Conservation (phyloP, 2,113 vertebrate genomes). For the Canis aureus region DNA sequence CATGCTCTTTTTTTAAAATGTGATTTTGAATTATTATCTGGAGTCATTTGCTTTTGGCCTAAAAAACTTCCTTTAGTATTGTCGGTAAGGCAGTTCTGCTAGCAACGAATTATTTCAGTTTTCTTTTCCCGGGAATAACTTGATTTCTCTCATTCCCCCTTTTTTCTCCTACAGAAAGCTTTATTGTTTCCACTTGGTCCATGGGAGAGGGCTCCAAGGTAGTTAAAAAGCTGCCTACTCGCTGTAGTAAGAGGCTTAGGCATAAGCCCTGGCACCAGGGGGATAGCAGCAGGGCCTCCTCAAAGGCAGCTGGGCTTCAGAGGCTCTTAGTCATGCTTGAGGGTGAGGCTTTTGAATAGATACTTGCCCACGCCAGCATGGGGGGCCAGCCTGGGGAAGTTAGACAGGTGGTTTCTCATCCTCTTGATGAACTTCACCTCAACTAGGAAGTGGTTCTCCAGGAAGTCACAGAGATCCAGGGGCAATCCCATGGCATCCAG, state of each 20-base stretch:
- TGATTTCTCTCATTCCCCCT: neutral
- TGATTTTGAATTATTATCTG: neutral
- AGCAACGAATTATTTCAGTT: neutral
- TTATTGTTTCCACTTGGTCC: conserved; percentile 60
- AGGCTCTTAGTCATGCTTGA: conserved; percentile 53
- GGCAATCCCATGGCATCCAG: neutral
- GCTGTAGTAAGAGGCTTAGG: neutral
- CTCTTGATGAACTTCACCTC: conserved; percentile 78
- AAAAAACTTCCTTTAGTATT: neutral
- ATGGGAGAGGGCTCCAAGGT: neutral
- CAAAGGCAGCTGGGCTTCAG: neutral
- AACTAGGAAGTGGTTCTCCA: conserved; percentile 76
- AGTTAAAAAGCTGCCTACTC: neutral
- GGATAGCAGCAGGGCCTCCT: neutral
- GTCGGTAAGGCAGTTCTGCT: neutral
- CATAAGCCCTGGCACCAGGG: neutral
- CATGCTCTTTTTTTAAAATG: neutral
- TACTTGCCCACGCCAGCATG: conserved; percentile 76
- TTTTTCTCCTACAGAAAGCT: neutral
- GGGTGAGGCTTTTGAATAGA: neutral
- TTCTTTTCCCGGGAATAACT: neutral
- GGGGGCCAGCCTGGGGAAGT: conserved; percentile 55
- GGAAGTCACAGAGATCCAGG: conserved; percentile 67
- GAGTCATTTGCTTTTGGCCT: neutral
- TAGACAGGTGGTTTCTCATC: conserved; percentile 71